These are phyloP conservation scores for Herpetotheres cachinnans DNA, from an alignment of 2,113 vertebrate species.

Conservation along the genomic window DNA sequence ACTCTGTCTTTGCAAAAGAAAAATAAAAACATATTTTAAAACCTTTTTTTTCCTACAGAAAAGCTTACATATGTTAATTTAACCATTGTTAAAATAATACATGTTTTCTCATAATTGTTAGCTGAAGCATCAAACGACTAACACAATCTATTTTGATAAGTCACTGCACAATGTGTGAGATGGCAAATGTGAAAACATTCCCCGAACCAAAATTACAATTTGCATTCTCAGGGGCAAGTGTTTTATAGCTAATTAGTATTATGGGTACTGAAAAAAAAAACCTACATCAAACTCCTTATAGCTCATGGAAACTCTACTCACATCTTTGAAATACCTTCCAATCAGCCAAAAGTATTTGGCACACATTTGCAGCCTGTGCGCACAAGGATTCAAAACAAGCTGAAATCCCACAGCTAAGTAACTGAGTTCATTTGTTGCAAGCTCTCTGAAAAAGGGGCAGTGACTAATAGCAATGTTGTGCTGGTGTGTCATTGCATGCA, in stretches of 20 bases:
- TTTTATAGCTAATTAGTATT: neutral
- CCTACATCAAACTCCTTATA: neutral
- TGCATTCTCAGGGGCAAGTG: neutral
- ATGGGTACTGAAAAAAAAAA: neutral
- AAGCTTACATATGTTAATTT: neutral
- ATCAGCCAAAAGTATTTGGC: neutral
- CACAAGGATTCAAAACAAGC: neutral
- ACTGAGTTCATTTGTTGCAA: neutral
- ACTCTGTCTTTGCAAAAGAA: neutral
- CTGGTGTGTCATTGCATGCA: neutral
- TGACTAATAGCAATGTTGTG: neutral
- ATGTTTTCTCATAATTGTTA: neutral
- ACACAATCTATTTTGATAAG: conserved; percentile 19
- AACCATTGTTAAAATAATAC: neutral
- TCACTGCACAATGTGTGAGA: neutral
- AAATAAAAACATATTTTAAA: neutral
- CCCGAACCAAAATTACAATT: neutral
- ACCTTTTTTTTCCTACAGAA: neutral
- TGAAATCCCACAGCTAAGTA: neutral
- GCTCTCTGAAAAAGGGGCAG: neutral
- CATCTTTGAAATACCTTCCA: neutral
- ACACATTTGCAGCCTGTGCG: neutral
- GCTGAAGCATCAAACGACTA: neutral
- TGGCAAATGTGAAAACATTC: neutral
- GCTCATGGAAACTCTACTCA: neutral